Evolutionary conservation across 1,140 invertebrate genomes (phyloP), one percentile per base, ranked within the genome.

Genomic region (Colletes gigas): DNA sequence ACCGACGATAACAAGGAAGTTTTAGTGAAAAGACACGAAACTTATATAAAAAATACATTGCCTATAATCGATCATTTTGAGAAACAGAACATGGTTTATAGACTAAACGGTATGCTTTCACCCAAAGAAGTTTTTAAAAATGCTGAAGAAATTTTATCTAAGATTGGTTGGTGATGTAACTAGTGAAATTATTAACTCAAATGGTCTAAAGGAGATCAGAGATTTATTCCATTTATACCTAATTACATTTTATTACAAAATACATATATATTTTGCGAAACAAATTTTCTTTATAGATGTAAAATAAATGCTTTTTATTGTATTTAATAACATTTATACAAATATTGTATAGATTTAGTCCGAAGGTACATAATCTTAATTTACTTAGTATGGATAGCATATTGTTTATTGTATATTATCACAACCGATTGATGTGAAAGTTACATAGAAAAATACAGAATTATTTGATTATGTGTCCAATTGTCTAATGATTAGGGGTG

Each of bases 1-100:
- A 95, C 96, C 3, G 99, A 99, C 93, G 99, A 99, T 90, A 99
- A 99, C 92, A 89, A 95, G 52, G 98, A 99, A 78, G 97, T 97
- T 89, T 94, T 99, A 39, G 95, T 96, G 80, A 99, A 99, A 92
- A 95, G 99, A 87, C 97, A 99, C 83, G 94, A 96, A 73, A 99
- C 98, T 0, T 99, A 98, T 91, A 93, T 96, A 10, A 96, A 96
- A 84, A 97, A 98, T 80, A 99, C 99, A 0, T 95, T 98, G 94
- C 98, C 98, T 2, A 99, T 99, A 85, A 97, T 99, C 68, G 93
- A 99, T 41, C 94, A 98, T 91, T 99, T 98, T 88, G 95, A 97
- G 47, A 88, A 94, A 41, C 86, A 94, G 52, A 95, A 96, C 62
- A 92, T 99, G 47, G 97, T 99, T 1, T 94, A 95, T 78, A 95